Conservation (phyloP, 2,888 invertebrate genomes). For the Eupithecia subfuscata region DNA sequence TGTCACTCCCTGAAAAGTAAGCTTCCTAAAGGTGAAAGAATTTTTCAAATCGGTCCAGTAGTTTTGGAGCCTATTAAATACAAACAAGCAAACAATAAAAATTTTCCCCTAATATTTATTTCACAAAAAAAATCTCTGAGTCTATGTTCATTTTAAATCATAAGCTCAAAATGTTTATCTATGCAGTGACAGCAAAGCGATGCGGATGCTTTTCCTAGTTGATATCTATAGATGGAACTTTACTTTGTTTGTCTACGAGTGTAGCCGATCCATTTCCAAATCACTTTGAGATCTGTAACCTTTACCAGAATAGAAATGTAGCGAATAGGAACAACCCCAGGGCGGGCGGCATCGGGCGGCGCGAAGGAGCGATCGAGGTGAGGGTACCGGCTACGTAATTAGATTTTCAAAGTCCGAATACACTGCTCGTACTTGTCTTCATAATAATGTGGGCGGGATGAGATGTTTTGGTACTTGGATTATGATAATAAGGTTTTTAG, state of each 20-base stretch:
- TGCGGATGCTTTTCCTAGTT: no score
- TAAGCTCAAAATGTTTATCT: no score
- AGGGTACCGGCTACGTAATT: slow-evolving; percentile 84
- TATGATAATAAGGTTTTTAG: slow-evolving; percentile 14
- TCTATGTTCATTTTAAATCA: no score
- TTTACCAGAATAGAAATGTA: not conserved
- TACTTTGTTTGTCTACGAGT: not conserved
- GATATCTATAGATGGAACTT: no score
- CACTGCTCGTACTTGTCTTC: slow-evolving; percentile 84
- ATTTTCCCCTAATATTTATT: no score
- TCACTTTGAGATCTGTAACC: not conserved
- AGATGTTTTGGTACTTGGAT: slow-evolving; percentile 49
- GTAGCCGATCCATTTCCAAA: not conserved
- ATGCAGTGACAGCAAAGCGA: no score
- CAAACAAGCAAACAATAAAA: no score
- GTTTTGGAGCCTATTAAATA: no score
- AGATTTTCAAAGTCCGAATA: slow-evolving; percentile 88
- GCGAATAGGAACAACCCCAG: slow-evolving; percentile 20
- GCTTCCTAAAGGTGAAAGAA: no score
- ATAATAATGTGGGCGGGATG: slow-evolving; percentile 73
- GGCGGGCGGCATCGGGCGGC: slow-evolving; percentile 66
- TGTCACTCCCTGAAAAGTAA: no score
- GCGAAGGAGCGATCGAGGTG: slow-evolving; percentile 83
- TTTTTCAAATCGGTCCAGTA: no score
- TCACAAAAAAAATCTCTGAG: no score